Evolutionary conservation across 1,140 invertebrate species (phyloP), one percentile per base, ranked within the genome.

Genomic region (Tetragnatha versicolor): DNA sequence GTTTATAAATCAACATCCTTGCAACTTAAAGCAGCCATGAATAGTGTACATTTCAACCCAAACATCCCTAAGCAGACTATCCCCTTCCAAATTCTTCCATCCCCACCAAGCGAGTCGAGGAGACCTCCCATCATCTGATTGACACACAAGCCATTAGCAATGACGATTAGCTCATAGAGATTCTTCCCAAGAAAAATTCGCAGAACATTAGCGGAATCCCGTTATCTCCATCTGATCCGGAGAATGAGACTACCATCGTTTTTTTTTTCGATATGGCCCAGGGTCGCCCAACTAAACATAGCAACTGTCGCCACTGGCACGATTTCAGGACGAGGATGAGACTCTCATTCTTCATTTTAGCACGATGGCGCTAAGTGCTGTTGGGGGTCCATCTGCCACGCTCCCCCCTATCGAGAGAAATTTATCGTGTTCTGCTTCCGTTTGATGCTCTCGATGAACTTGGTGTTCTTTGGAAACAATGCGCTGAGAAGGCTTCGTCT

Each of bases 281-380:
- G 72, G 72, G 72, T 75, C 58, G 53, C 27, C 42, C 51, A 75
- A 33, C 27, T 63, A 49, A 63, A 75, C 55, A 68, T 12, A 27
- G 27, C 37, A 33, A 47, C 49, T 49, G 72, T 29, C 12, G 55
- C 31, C 37, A 63, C 45, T 63, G 72, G 55, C 72, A 49, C 37
- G 25, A 6, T 75, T 61, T 75, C 58, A 39, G 63, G 27, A 25
- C 20, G 7, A 14, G 42, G 55, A 29, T 29, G 29, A n/a, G n/a
- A n/a, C n/a, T n/a, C n/a, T 35, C 42, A 75, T 75, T 75, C 72
- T 63, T 75, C 72, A 75, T 75, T 51, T 75, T 60, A 25, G 20
- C 69, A 55, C 69, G 25, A 20, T 42, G 33, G 33, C 37, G 10
- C 33, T 70, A 51, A 53, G 51, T 70, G 47, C 39, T 70, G 29